These are phyloP conservation scores for Lerista edwardsae DNA, from an alignment of 2,797 vertebrate genomes.

Conservation along the genomic window DNA sequence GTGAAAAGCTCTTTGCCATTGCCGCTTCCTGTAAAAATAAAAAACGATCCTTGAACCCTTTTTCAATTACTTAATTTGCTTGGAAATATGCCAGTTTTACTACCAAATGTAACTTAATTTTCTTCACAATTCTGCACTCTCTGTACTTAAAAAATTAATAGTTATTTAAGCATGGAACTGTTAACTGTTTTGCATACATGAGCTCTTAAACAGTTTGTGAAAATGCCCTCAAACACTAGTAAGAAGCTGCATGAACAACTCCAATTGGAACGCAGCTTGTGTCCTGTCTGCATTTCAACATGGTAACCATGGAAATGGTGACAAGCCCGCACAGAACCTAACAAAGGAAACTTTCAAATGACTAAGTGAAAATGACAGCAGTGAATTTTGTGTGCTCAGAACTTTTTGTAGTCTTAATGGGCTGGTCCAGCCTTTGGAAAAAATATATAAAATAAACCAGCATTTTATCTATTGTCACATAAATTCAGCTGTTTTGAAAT, in stretches of 20 bases:
- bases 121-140: not conserved
- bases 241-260: constrained; percentile 63
- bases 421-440: constrained; percentile 50
- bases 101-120: constrained; percentile 8
- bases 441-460: constrained; percentile 12
- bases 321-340: constrained; percentile 66
- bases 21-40: constrained; percentile 10
- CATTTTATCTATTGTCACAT: constrained; percentile 16
- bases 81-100: not conserved
- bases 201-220: constrained; percentile 24
- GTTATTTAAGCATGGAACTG: not conserved
- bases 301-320: constrained; percentile 77
- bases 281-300: constrained; percentile 67
- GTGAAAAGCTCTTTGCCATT: not conserved
- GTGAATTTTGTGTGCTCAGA: constrained; percentile 43
- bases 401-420: constrained; percentile 1
- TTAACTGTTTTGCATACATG: constrained; percentile 40
- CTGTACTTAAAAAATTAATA: constrained; percentile 40
- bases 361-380: constrained; percentile 66
- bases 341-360: constrained; percentile 75
- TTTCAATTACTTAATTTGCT: constrained; percentile 34
- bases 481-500: constrained; percentile 24
- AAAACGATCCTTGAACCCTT: constrained; percentile 17
- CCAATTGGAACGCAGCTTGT: constrained; percentile 65
- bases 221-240: constrained; percentile 55